A percentile compares a stretch with the other conserved stretches of the same genome.
phyloP scores from a whole-genome alignment of 2,113 vertebrate genomes.

The Ptilorrhoa leucosticta region DNA sequence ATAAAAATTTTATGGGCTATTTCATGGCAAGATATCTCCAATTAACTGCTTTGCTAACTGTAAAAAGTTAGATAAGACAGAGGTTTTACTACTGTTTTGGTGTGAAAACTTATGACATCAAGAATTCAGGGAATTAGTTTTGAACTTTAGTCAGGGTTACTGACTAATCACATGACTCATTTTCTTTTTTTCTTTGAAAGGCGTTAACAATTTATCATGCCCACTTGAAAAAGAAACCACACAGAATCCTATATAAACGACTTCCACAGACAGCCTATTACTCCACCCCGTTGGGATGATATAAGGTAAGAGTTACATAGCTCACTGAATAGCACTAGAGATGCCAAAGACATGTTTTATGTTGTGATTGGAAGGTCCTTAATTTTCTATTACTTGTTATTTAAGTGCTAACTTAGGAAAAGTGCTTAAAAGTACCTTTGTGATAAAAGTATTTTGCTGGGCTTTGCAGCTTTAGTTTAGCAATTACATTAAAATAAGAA shows the following conservation, averaged over 20 bases:
- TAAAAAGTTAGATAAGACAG: not conserved
- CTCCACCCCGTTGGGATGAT: not conserved
- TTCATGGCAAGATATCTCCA: not conserved
- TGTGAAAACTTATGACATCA: not conserved
- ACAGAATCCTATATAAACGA: not conserved
- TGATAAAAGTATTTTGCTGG: not conserved
- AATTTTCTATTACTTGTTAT: not conserved
- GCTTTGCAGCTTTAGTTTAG: not conserved
- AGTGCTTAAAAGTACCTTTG: not conserved
- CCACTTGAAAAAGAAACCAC: not conserved
- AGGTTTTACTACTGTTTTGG: not conserved
- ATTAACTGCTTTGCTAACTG: not conserved
- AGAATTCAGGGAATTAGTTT: not conserved
- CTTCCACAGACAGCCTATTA: not conserved
- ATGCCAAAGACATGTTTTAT: not conserved
- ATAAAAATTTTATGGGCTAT: not conserved
- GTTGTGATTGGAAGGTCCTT: not conserved
- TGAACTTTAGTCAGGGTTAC: not conserved
- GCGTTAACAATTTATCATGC: not conserved
- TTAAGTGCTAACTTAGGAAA: not conserved
- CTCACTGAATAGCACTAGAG: not conserved
- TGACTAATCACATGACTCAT: not conserved
- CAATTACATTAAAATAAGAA: not conserved
- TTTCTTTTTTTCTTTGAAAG: not conserved
- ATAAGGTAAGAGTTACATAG: conserved; percentile 9